Evolutionary conservation across 2,888 invertebrate genomes (phyloP).

Genomic region (Epirrita christyi): DNA sequence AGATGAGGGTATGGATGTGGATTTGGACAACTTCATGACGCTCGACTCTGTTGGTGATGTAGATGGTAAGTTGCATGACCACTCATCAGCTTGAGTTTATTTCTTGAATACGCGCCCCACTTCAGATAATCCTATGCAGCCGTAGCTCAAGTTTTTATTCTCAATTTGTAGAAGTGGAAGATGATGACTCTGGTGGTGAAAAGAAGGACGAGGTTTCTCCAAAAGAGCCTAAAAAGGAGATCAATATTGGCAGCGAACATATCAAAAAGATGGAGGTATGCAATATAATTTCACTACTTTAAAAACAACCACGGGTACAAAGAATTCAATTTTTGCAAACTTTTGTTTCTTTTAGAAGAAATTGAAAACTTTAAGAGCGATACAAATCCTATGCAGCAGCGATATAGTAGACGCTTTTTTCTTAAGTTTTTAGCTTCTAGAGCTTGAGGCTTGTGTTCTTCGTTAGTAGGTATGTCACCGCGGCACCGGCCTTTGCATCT

Average conservation of each 20-base stretch:
- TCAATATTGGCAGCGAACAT: slow-evolving; percentile 90
- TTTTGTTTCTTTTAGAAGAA: no score
- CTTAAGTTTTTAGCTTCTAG: no score
- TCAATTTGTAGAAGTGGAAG: slow-evolving; percentile 77
- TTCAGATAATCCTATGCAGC: background rate
- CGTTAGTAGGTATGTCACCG: no score
- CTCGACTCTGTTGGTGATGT: slow-evolving; percentile 95
- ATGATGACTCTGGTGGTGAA: slow-evolving; percentile 84
- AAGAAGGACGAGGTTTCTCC: slow-evolving; percentile 82
- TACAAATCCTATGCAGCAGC: no score
- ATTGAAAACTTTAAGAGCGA: no score
- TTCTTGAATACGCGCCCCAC: background rate
- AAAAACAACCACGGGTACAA: no score
- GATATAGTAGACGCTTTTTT: no score
- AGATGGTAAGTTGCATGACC: slow-evolving; percentile 84
- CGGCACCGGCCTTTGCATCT: no score
- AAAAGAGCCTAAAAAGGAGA: slow-evolving; percentile 87
- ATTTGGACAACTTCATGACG: slow-evolving; percentile 93
- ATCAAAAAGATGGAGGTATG: slow-evolving; percentile 90
- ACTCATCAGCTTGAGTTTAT: no score
- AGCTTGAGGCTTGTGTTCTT: no score
- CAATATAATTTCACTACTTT: background rate
- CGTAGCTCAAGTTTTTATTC: background rate
- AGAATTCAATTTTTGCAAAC: no score
- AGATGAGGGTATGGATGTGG: slow-evolving; percentile 89